phyloP scores from a whole-genome alignment of 1,140 invertebrate genomes.

The Luehdorfia chinensis region DNA sequence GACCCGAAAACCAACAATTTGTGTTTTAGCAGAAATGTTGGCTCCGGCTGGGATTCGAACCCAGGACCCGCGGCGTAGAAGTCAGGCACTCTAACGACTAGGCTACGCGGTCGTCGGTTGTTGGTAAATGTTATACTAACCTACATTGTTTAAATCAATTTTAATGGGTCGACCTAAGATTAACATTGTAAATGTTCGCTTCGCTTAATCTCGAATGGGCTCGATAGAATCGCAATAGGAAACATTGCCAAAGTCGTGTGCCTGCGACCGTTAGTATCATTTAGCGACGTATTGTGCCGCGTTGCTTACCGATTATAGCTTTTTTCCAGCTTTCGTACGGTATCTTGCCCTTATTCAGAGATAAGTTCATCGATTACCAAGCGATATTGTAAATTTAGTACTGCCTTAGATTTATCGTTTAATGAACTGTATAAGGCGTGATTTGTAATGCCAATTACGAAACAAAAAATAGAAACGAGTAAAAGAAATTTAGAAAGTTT shows the following conservation, averaged over 20 bases:
- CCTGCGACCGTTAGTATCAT: slow-evolving; percentile 9
- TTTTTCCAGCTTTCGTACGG: slow-evolving; percentile 2
- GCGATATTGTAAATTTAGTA: slow-evolving; percentile 5
- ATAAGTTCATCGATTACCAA: slow-evolving; percentile 10
- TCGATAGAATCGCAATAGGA: not conserved
- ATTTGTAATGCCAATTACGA: no score
- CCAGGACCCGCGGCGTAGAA: no score
- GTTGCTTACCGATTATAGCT: slow-evolving; percentile 8
- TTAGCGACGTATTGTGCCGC: slow-evolving; percentile 11
- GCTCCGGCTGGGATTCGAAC: no score
- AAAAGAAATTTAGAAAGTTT: no score
- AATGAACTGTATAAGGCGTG: not conserved
- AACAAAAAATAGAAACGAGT: no score
- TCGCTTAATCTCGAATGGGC: slow-evolving; percentile 5
- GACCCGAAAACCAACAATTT: no score
- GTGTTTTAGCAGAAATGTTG: no score
- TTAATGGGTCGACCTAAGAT: slow-evolving; percentile 2
- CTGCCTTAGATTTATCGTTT: not conserved
- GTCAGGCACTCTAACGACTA: no score
- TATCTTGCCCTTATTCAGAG: slow-evolving; percentile 5
- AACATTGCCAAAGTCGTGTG: not conserved
- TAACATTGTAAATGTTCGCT: slow-evolving; percentile 5
- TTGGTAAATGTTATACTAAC: no score
- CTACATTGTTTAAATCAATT: slow-evolving; percentile 8
- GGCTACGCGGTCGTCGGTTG: no score